phyloP scores from a whole-genome alignment of 2,797 vertebrate genomes.

The Sibirionetta formosa region DNA sequence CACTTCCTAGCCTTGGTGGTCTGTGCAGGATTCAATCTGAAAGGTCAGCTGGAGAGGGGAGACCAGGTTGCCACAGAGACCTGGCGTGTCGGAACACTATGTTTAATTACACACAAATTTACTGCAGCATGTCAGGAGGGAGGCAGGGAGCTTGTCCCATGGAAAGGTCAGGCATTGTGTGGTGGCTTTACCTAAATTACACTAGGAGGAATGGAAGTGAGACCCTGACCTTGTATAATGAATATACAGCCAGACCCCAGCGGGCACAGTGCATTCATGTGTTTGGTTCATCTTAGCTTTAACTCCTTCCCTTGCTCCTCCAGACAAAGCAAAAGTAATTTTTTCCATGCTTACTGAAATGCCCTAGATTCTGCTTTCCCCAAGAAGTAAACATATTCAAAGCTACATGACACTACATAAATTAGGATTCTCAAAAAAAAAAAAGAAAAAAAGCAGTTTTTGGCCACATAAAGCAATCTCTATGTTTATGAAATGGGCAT shows the following conservation, averaged over 20 bases:
- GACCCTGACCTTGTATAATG: conserved; percentile 75
- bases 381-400: background rate
- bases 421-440: background rate
- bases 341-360: background rate
- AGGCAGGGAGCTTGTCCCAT: conserved; percentile 61
- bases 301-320: conserved; percentile 25
- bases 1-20: background rate
- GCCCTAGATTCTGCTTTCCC: background rate
- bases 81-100: conserved; percentile 59
- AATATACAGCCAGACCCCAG: conserved; percentile 58
- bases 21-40: conserved; percentile 63
- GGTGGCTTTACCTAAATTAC: conserved; percentile 73
- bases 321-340: background rate
- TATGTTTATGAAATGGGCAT: background rate
- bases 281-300: conserved; percentile 46
- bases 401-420: background rate
- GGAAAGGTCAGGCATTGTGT: conserved; percentile 76
- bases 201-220: conserved; percentile 59
- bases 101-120: conserved; percentile 84
- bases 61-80: conserved; percentile 55
- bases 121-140: conserved; percentile 72
- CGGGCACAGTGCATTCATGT: conserved; percentile 6
- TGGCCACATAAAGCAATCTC: background rate
- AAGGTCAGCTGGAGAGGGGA: conserved; percentile 66
- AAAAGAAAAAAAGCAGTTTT: rapidly evolving